Evolutionary conservation across 2,797 vertebrate genomes (phyloP).

Genomic region (Neomorphus geoffroyi): DNA sequence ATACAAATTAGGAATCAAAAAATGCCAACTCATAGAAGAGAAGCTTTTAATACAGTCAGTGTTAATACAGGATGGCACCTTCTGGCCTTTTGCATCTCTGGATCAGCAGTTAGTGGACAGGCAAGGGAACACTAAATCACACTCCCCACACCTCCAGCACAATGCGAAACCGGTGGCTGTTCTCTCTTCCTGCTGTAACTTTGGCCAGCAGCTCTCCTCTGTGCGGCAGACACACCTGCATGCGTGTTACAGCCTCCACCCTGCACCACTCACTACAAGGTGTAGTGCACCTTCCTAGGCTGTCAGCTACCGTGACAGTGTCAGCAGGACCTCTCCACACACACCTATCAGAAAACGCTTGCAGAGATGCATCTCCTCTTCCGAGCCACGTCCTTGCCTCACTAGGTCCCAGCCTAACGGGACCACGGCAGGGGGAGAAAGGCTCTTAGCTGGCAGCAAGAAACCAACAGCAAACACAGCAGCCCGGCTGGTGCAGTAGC

Average conservation of each 20-base stretch:
- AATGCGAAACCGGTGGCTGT: background rate
- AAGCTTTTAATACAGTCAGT: background rate
- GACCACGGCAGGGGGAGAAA: background rate
- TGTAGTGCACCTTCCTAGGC: background rate
- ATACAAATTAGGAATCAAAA: background rate
- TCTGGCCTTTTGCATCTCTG: background rate
- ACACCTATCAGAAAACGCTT: background rate
- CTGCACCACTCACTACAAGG: background rate
- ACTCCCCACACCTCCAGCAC: background rate
- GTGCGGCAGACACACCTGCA: background rate
- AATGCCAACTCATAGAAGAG: background rate
- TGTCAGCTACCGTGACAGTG: fast-evolving
- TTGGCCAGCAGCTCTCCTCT: background rate
- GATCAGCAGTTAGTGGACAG: slow-evolving; percentile 12
- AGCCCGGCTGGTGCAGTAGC: background rate
- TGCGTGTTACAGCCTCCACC: background rate
- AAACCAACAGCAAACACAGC: background rate
- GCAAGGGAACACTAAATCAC: background rate
- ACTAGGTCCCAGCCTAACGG: background rate
- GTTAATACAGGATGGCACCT: background rate
- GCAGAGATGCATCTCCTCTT: background rate
- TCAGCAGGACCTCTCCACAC: background rate
- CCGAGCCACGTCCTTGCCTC: background rate
- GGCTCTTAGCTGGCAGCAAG: background rate
- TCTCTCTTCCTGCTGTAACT: background rate